Evolutionary conservation across 2,113 vertebrate genomes (phyloP).

Genomic region (Gobius niger): DNA sequence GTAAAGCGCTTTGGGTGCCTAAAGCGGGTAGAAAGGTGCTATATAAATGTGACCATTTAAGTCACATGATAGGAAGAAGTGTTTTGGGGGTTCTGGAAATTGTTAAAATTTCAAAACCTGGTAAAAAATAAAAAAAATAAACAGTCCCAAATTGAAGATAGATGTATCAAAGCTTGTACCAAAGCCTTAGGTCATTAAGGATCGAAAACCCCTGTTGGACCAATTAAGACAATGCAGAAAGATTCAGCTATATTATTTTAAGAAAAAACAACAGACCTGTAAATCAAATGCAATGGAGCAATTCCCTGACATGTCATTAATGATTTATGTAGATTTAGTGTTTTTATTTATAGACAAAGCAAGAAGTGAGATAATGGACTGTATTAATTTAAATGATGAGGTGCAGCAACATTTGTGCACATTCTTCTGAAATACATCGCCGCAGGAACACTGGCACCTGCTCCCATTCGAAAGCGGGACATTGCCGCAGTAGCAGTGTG

Average conservation of each 20-base stretch:
- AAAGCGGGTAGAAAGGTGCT: too few relatives aligned
- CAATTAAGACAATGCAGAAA: slow-evolving; percentile 37
- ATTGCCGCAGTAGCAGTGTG: background rate
- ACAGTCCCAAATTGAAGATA: slow-evolving; percentile 13
- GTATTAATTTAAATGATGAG: too few relatives aligned
- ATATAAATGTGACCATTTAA: too few relatives aligned
- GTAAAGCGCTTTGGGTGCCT: too few relatives aligned
- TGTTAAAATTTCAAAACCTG: slow-evolving; percentile 23
- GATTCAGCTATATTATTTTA: slow-evolving; percentile 25
- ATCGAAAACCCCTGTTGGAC: slow-evolving; percentile 48
- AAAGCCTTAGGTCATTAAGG: slow-evolving; percentile 31
- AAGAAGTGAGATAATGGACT: background rate
- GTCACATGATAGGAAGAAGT: background rate
- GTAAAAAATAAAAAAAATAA: slow-evolving; percentile 7
- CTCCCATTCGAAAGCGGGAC: background rate
- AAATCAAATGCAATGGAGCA: background rate
- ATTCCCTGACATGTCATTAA: too few relatives aligned
- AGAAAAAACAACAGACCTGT: background rate
- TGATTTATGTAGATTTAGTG: too few relatives aligned
- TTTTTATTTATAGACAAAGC: slow-evolving; percentile 3
- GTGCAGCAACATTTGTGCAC: too few relatives aligned
- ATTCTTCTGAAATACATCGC: background rate
- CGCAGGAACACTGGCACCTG: background rate
- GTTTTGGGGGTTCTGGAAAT: slow-evolving; percentile 1
- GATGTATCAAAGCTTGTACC: slow-evolving; percentile 28